These are phyloP conservation scores for Hypomecis punctinalis DNA, from an alignment of 2,888 invertebrate genomes.

Conservation along the genomic window DNA sequence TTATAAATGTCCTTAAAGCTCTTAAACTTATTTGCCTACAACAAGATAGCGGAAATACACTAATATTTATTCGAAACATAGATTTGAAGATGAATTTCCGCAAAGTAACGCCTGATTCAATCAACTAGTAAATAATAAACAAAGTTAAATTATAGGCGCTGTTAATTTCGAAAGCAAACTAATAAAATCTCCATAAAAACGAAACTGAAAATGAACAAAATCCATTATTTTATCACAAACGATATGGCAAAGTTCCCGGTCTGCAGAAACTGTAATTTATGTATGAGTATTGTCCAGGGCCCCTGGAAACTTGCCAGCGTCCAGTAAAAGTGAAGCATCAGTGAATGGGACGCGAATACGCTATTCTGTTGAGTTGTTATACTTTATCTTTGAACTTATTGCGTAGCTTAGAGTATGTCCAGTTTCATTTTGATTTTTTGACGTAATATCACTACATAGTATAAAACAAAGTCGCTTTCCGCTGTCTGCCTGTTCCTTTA, in stretches of 20 bases:
- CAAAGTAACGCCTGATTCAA: too few species aligned
- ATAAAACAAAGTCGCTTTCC: too few species aligned
- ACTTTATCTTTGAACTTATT: conserved; percentile 7
- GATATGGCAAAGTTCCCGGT: conserved; percentile 47
- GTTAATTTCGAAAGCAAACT: background rate
- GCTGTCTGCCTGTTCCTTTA: too few species aligned
- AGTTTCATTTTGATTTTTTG: too few species aligned
- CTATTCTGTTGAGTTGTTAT: conserved; percentile 10
- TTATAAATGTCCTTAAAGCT: too few species aligned
- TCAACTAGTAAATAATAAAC: too few species aligned
- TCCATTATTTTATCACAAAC: conserved; percentile 39
- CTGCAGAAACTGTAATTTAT: conserved; percentile 59
- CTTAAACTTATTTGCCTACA: too few species aligned
- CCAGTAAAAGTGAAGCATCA: conserved; percentile 31
- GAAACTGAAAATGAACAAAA: conserved; percentile 33
- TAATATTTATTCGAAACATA: too few species aligned
- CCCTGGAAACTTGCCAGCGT: conserved; percentile 53
- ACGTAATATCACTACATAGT: too few species aligned
- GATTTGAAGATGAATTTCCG: too few species aligned
- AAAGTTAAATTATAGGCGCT: too few species aligned
- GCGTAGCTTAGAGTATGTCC: background rate
- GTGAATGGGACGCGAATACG: conserved; percentile 11
- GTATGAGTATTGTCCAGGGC: conserved; percentile 55
- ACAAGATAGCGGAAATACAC: too few species aligned
- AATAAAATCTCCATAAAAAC: conserved; percentile 13